Evolutionary conservation across 2,113 vertebrate species (phyloP), one percentile per base, ranked within the genome.

Genomic region (Pontoporia blainvillei): DNA sequence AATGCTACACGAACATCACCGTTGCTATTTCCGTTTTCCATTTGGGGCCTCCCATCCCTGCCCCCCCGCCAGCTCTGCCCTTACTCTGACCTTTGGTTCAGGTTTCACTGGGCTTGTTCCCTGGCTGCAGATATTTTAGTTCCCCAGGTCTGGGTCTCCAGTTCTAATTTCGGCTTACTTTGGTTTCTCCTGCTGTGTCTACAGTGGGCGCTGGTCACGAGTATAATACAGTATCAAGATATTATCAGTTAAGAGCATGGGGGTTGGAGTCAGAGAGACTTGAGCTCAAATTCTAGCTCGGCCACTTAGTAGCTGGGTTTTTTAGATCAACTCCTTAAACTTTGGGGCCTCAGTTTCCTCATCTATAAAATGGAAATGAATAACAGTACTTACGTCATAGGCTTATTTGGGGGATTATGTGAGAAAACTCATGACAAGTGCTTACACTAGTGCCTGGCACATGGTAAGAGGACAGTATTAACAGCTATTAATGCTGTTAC

Each of bases 1-100:
- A 4, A 29, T 1, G 2, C 61, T 25, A 18, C 5, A 1, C 3
- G 15, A 67, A 61, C 0, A 0, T 14, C 14, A 0, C 0, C 1
- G 15, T 54, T 27, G 49, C 20, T 79, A n/a, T 31, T 84, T 52
- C 3, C 2, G 11, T 39, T 39, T 12, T 41, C 57, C 17, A 13
- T 21, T 1, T 66, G n/a, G 82, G 20, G 8, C 20, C 54, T 21
- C 54, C 54, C 44, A 29, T 27, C 27, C 25, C 15, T 57, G 20
- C 18, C 72, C 15, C 15, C 72, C 2, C 0, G 9, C 27, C 41
- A 36, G 17, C 8, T 31, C 52, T 39, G 61, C 39, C 61, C 20
- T 39, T 93, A 62, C 18, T 79, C 59, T 52, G 62, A 41, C 79
- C 25, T 44, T 54, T n/a, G 66, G 82, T n/a, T n/a, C 23, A 2